phyloP scores from a whole-genome alignment of 30 jellyfish, hydroid and myxozoan genomes.

The Aurelia sp. region DNA sequence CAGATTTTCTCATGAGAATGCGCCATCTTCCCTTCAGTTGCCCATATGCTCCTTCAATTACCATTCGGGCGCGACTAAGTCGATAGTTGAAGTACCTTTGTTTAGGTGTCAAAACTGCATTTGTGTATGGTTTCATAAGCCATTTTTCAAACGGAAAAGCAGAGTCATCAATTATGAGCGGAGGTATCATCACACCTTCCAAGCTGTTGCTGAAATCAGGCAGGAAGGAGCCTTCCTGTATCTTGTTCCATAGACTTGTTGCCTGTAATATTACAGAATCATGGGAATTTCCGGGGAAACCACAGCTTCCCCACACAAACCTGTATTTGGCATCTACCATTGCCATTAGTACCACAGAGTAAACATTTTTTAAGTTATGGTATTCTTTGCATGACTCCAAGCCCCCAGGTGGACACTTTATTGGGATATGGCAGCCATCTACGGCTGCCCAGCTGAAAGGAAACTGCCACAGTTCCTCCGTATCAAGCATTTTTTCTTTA shows the following conservation, averaged over 20 bases:
- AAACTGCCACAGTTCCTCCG: slow-evolving; percentile 66
- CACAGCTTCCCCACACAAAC: slow-evolving; percentile 82
- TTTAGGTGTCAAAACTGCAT: slow-evolving; percentile 35
- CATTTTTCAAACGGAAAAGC: slow-evolving; percentile 47
- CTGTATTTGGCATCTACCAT: slow-evolving; percentile 73
- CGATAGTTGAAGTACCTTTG: slow-evolving; percentile 65
- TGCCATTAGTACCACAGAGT: slow-evolving; percentile 81
- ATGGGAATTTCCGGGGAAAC: slow-evolving; percentile 73
- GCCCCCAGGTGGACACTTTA: too few relatives aligned
- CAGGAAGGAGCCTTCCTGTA: slow-evolving; percentile 33
- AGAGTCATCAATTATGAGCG: slow-evolving; percentile 51
- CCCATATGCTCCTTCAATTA: slow-evolving; percentile 54
- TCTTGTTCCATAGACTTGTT: slow-evolving; percentile 56
- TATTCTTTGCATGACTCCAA: too few relatives aligned
- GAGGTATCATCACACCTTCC: slow-evolving; percentile 24
- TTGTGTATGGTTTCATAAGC: slow-evolving; percentile 59
- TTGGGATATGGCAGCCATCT: too few relatives aligned
- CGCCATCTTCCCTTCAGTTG: slow-evolving; percentile 45
- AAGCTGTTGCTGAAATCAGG: slow-evolving; percentile 12
- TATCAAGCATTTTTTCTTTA: neutral
- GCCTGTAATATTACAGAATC: slow-evolving; percentile 57
- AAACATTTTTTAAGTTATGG: slow-evolving; percentile 55
- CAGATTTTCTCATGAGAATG: slow-evolving; percentile 34
- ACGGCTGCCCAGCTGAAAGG: slow-evolving; percentile 1
- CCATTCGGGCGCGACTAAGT: slow-evolving; percentile 68